Evolutionary conservation across 2,888 invertebrate species (phyloP), one percentile per base, ranked within the genome.

Genomic region (Onchidella celtica): DNA sequence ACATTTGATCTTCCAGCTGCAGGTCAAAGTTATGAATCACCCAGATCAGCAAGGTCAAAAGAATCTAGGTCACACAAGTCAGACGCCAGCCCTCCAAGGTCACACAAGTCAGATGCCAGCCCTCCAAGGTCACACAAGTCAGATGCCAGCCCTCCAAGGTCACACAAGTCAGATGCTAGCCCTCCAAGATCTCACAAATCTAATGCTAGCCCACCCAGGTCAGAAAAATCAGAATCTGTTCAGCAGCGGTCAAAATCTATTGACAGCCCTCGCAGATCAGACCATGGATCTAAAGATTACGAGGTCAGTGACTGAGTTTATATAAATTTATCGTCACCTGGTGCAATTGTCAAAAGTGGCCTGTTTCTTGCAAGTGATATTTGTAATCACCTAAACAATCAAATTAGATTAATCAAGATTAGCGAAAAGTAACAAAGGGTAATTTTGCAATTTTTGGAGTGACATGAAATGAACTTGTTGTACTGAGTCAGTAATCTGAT

Each of bases 221-320:
- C 47, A 47, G 47, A 11, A 17, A 47, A 47, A 47, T 47, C 47
- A 11, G 47, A 47, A 6, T 11, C 17, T 47, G n/a, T n/a, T n/a
- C n/a, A n/a, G n/a, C n/a, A n/a, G n/a, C n/a, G 72, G 34, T 72
- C 72, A 72, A 57, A 2, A 21, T 72, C 72, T 32, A 14, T 3
- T 17, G 61, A 38, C 24, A 74, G 61, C 27, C 36, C 74, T 40
- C 29, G 59, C 32, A 61, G 61, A 11, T 78, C 59, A 69, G 69
- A 59, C 14, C 21, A 14, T 11, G 14, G n/a, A 27, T 61, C 69
- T 57, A 27, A 78, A 59, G 24, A 21, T 14, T 38, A 14, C 55
- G 72, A 40, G 79, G 79, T 79, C 72, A 79, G 79, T 79, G 32
- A 59, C n/a, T 59, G 38, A 17, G 36, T 59, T 3, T 77, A 29